phyloP scores from a whole-genome alignment of 2,797 vertebrate species.

The Ispidina lecontei region DNA sequence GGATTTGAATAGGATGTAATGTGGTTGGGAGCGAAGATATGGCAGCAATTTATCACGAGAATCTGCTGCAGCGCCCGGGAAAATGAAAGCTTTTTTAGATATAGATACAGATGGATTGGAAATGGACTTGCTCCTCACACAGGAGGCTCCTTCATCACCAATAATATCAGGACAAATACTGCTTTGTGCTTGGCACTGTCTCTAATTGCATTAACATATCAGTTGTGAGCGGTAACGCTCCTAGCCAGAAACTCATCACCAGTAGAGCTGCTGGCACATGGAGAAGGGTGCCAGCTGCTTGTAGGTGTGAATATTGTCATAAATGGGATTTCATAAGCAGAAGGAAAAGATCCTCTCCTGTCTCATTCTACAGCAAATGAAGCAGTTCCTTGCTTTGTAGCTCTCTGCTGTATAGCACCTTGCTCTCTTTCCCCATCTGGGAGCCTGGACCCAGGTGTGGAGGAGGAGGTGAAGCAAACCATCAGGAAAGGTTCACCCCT shows the following conservation, averaged over 20 bases:
- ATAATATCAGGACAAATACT: conserved; percentile 49
- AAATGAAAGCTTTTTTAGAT: conserved; percentile 43
- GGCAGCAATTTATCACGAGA: conserved; percentile 56
- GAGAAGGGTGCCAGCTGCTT: conserved; percentile 56
- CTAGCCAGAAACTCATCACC: conserved; percentile 22
- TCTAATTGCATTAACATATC: conserved; percentile 4
- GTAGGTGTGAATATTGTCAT: conserved; percentile 42
- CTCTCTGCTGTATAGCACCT: neutral
- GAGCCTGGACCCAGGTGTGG: fast-evolving
- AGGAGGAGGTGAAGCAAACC: neutral
- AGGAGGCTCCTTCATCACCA: conserved; percentile 56
- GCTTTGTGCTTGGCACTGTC: conserved; percentile 29
- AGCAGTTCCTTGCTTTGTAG: neutral
- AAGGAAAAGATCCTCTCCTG: neutral
- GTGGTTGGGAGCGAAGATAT: conserved; percentile 48
- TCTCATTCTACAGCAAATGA: neutral
- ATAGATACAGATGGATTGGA: conserved; percentile 54
- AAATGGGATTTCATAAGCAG: conserved; percentile 14
- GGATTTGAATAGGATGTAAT: conserved; percentile 68
- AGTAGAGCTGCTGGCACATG: neutral
- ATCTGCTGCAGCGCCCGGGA: neutral
- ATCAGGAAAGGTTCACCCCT: neutral
- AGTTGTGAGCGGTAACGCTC: conserved; percentile 20
- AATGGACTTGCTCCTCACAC: conserved; percentile 31
- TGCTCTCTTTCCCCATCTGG: neutral